A percentile compares a stretch with the other conserved stretches of the same genome.
These are phyloP conservation scores for Biston betularia DNA, from an alignment of 2,888 invertebrate species.

Conservation along the genomic window DNA sequence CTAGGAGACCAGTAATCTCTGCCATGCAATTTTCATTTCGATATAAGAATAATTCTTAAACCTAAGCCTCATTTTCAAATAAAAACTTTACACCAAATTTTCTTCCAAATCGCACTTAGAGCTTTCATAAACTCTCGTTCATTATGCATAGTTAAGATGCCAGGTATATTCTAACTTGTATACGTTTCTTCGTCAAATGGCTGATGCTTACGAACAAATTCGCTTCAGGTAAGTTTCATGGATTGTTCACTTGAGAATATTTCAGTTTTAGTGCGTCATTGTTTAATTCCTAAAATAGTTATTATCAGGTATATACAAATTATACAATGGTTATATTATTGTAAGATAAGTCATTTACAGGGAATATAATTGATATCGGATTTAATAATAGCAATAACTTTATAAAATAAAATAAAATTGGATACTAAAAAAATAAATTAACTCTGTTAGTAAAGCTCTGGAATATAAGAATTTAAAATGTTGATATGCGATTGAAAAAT, in stretches of 20 bases:
- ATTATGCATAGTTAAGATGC: not conserved
- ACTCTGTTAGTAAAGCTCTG: too few relatives aligned
- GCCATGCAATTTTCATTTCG: slow-evolving; percentile 12
- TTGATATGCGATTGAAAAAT: too few relatives aligned
- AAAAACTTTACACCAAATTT: not conserved
- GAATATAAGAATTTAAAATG: too few relatives aligned
- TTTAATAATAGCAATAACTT: too few relatives aligned
- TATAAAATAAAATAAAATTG: too few relatives aligned
- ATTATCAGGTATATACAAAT: not conserved
- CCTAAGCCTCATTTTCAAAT: slow-evolving; percentile 25
- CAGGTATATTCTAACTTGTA: not conserved
- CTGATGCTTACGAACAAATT: not conserved
- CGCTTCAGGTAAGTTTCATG: not conserved
- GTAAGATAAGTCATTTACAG: not conserved
- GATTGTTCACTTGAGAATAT: not conserved
- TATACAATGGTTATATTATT: not conserved
- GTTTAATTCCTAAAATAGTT: not conserved
- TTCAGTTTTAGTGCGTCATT: not conserved
- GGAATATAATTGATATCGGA: too few relatives aligned
- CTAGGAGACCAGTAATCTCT: slow-evolving; percentile 17
- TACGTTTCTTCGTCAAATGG: not conserved
- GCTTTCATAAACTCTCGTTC: not conserved
- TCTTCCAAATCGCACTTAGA: not conserved
- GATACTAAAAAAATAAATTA: too few relatives aligned
- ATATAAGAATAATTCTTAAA: slow-evolving; percentile 1